Conservation (phyloP, 2,113 vertebrate species). For the Prionailurus bengalensis region DNA sequence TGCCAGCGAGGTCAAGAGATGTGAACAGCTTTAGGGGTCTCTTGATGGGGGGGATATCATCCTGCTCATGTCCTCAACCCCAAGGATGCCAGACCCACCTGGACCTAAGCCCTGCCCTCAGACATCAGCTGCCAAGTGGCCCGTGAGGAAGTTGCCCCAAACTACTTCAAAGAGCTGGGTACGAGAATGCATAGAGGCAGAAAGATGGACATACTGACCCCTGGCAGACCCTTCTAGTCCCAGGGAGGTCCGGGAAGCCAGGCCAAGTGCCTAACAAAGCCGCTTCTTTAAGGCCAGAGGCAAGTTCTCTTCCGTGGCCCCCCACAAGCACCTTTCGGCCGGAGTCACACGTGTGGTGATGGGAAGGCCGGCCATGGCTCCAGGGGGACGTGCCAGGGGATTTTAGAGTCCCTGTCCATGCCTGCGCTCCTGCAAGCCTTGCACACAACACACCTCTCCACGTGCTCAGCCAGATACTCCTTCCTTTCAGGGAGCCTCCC, state of each 20-base stretch:
- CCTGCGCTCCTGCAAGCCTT: background rate
- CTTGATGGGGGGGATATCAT: background rate
- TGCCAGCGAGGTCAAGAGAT: background rate
- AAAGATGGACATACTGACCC: background rate
- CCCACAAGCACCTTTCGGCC: background rate
- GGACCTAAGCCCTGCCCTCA: background rate
- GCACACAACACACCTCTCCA: background rate
- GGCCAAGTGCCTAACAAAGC: background rate
- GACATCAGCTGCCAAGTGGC: background rate
- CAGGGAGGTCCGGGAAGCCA: slow-evolving; percentile 24
- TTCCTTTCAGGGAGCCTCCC: background rate
- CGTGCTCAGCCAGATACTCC: background rate
- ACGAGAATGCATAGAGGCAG: background rate
- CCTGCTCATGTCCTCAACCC: background rate
- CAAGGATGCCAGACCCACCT: background rate
- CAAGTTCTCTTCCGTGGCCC: background rate
- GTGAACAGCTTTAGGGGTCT: background rate
- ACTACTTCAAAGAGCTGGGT: background rate
- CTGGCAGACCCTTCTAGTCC: background rate
- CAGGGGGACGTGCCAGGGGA: background rate
- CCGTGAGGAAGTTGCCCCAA: background rate
- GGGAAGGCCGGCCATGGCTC: background rate
- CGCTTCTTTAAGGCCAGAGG: background rate
- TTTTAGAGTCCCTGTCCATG: background rate
- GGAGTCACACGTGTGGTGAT: background rate